These are phyloP conservation scores for Drosophila cardini DNA, from an alignment of 1,140 invertebrate species.

Conservation along the genomic window DNA sequence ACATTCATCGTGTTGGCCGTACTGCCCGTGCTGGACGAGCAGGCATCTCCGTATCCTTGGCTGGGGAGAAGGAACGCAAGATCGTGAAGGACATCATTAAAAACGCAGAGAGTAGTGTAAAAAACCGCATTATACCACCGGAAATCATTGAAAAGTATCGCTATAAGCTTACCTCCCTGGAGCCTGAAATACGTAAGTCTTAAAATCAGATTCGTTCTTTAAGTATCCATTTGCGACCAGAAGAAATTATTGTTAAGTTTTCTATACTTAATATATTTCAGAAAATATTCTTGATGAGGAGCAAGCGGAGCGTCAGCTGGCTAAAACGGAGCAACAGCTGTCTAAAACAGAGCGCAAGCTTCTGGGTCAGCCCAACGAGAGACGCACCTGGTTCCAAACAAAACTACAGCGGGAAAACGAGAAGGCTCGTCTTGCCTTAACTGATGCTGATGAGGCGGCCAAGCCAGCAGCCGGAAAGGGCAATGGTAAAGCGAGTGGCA, in stretches of 20 bases:
- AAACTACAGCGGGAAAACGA: slow-evolving; percentile 92
- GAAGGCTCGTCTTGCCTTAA: slow-evolving; percentile 87
- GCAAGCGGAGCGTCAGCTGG: slow-evolving; percentile 92
- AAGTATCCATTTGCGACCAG: neutral
- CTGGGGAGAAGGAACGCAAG: slow-evolving; percentile 95
- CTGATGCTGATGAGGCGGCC: slow-evolving; percentile 61
- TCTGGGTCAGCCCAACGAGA: slow-evolving; percentile 85
- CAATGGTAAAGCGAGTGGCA: slow-evolving; percentile 82
- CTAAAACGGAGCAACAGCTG: slow-evolving; percentile 93
- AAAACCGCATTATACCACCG: slow-evolving; percentile 93
- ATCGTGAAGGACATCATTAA: slow-evolving; percentile 97
- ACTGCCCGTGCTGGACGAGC: slow-evolving; percentile 96
- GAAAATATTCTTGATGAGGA: slow-evolving; percentile 93
- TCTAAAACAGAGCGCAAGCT: slow-evolving; percentile 92
- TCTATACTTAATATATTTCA: slow-evolving; percentile 42
- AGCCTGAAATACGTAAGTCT: slow-evolving; percentile 89
- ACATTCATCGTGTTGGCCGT: slow-evolving; percentile 96
- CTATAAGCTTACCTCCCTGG: slow-evolving; percentile 89
- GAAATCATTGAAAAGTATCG: slow-evolving; percentile 96
- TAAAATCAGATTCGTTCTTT: neutral
- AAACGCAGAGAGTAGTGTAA: slow-evolving; percentile 93
- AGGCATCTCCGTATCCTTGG: slow-evolving; percentile 96
- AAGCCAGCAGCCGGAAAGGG: slow-evolving; percentile 56
- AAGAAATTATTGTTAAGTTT: neutral
- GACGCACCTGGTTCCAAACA: slow-evolving; percentile 95